Evolutionary conservation across 1,140 invertebrate genomes (phyloP), one percentile per base, ranked within the genome.

Genomic region (Sycobia sp.): DNA sequence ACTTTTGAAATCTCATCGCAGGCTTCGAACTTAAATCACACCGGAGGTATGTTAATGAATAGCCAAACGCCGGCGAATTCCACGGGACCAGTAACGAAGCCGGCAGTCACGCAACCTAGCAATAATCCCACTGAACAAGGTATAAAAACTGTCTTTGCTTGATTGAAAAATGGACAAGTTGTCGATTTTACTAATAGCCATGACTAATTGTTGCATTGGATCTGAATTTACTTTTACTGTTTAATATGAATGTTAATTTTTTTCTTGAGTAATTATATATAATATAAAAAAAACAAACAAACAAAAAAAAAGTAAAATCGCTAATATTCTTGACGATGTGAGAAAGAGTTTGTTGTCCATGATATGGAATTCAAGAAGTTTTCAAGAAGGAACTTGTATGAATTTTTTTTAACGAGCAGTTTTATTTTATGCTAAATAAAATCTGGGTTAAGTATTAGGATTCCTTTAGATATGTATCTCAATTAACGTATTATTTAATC

Each of bases 1-100:
- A 22, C 25, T 44, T 67, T 53, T 61, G 3, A n/a, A 43, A 23
- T 58, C 57, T n/a, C 27, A 29, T 46, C 67, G 53, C 71, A 82
- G 79, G 76, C 76, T 70, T 65, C 76, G 62, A 73, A 77, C 56
- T 70, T 79, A 69, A 81, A 81, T 75, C 79, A 81, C 71, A 77
- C 77, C 10, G 76, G 78, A 67, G 68, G 72, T 73, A 70, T 81
- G 55, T 72, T 80, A 69, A 73, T 80, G 72, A 82, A 80, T 70
- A 81, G 67, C 75, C 80, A 80, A 58, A 66, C 77, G 60, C 39
- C 70, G 25, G 65, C 72, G 46, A 76, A 75, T 69, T 67, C 77
- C 47, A 73, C 78, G 59, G 73, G 74, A 76, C 70, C 74, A 72
- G 77, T 74, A 63, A 71, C 66, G 51, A 80, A 81, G 54, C 69